A percentile compares a stretch with the other conserved stretches of the same genome.
Evolutionary conservation across 2,888 invertebrate genomes (phyloP).

Genomic region (Chymomyza fuscimana): DNA sequence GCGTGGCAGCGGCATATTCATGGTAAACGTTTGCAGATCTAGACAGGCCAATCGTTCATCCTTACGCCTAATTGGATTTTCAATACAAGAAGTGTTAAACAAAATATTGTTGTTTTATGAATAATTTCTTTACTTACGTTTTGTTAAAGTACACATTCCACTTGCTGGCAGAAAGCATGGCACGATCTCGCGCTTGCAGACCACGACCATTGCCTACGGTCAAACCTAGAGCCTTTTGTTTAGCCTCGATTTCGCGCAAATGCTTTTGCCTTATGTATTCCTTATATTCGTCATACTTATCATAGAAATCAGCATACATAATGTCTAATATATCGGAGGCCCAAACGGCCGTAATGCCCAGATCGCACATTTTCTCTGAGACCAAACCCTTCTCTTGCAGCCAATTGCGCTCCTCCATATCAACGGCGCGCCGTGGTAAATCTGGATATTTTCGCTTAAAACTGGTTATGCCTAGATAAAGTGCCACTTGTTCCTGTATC

Average conservation of each 20-base stretch:
- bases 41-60: constrained; percentile 90
- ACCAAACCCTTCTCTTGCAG: constrained; percentile 91
- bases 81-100: neutral
- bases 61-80: constrained; percentile 80
- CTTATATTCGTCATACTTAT: constrained; percentile 95
- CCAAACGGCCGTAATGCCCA: constrained; percentile 94
- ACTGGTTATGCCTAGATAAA: constrained; percentile 96
- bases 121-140: constrained; percentile 68
- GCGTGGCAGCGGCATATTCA: constrained; percentile 86
- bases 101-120: neutral
- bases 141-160: constrained; percentile 94
- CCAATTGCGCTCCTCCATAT: constrained; percentile 94
- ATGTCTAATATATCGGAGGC: constrained; percentile 96
- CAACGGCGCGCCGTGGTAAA: constrained; percentile 89
- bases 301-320: constrained; percentile 96
- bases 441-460: constrained; percentile 98
- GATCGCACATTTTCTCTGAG: constrained; percentile 94
- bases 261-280: constrained; percentile 82
- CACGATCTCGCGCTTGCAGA: constrained; percentile 85
- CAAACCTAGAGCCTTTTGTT: constrained; percentile 83
- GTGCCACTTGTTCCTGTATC: constrained; percentile 97
- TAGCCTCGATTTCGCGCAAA: constrained; percentile 85
- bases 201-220: constrained; percentile 78
- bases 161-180: constrained; percentile 90
- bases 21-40: constrained; percentile 94